These are phyloP conservation scores for Pogoniulus pusillus DNA, from an alignment of 2,797 vertebrate genomes.

Conservation along the genomic window DNA sequence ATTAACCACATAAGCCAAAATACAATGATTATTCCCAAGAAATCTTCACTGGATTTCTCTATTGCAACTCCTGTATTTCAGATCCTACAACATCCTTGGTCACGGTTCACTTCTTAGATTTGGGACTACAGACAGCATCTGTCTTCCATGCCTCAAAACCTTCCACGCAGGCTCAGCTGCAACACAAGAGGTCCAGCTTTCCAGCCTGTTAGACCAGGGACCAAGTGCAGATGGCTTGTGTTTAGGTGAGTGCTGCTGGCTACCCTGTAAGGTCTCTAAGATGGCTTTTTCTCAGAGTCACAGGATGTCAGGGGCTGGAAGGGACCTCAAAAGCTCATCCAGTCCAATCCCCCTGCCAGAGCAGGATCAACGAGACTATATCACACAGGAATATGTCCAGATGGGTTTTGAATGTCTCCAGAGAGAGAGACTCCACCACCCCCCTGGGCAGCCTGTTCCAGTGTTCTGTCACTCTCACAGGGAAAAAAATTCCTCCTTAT, in stretches of 20 bases:
- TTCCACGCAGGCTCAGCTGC: not conserved
- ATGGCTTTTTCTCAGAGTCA: not conserved
- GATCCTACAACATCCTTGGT: not conserved
- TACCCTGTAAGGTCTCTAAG: not conserved
- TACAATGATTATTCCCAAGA: not conserved
- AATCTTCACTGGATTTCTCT: not conserved
- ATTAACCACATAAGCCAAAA: not conserved
- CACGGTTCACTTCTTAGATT: not conserved
- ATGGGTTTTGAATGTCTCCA: no score
- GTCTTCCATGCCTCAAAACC: not conserved
- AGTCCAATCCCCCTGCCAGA: no score
- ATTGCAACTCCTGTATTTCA: not conserved
- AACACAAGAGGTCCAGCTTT: not conserved
- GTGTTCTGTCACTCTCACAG: no score
- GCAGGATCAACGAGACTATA: no score
- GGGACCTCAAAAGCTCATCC: no score
- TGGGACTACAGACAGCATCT: not conserved
- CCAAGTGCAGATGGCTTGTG: not conserved
- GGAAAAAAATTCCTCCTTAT: no score
- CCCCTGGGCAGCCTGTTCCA: no score
- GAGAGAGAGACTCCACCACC: no score
- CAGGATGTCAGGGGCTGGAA: no score
- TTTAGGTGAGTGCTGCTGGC: not conserved
- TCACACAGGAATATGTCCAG: no score
- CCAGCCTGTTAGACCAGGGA: not conserved